Evolutionary conservation across 2,113 vertebrate genomes (phyloP).

Genomic region (Clinocottus analis): DNA sequence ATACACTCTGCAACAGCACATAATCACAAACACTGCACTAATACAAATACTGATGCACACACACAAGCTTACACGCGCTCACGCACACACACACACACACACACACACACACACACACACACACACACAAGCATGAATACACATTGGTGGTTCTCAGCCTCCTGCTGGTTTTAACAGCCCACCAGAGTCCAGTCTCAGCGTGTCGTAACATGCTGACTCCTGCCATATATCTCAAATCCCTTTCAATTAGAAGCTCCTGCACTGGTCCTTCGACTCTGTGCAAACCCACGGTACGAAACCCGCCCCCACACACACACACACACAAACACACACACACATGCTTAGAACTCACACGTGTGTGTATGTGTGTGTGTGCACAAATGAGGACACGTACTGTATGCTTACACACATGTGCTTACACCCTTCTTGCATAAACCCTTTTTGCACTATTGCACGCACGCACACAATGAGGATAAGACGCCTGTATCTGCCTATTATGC

Average conservation of each 20-base stretch:
- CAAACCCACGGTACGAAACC: constrained; percentile 66
- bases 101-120: constrained; percentile 33
- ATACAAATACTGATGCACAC: constrained; percentile 48
- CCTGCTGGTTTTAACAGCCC: constrained; percentile 79
- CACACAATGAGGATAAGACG: constrained; percentile 61
- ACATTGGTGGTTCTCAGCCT: constrained; percentile 72
- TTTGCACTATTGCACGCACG: constrained; percentile 29
- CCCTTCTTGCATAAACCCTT: constrained; percentile 56
- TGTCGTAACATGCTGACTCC: constrained; percentile 78
- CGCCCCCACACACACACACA: constrained; percentile 44
- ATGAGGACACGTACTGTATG: constrained; percentile 50
- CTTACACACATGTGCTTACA: constrained; percentile 43
- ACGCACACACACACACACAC: constrained; percentile 36
- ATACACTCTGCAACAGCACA: constrained; percentile 26
- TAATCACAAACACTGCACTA: constrained; percentile 41
- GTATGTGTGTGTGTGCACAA: constrained; percentile 49
- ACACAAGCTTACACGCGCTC: constrained; percentile 5
- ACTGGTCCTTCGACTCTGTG: constrained; percentile 68
- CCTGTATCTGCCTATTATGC: constrained; percentile 75
- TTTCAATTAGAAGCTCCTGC: constrained; percentile 83
- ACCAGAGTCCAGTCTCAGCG: constrained; percentile 72
- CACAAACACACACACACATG: not conserved
- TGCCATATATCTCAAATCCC: constrained; percentile 79
- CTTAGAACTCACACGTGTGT: constrained; percentile 36
- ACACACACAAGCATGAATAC: no score